Evolutionary conservation across 2,113 vertebrate genomes (phyloP).

Genomic region (Phaethon lepturus): DNA sequence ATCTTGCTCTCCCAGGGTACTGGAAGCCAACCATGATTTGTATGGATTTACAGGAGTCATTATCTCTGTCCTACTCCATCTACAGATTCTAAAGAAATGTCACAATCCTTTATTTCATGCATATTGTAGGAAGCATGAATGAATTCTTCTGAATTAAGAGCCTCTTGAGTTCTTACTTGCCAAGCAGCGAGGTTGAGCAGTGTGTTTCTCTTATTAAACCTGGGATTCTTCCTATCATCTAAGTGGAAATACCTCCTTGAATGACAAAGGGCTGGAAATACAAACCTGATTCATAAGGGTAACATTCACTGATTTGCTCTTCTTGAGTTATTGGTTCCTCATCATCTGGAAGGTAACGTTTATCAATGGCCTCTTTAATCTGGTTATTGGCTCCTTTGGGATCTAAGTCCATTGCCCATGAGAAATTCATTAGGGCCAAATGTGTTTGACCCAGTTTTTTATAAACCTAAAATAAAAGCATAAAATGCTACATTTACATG

Average conservation of each 20-base stretch:
- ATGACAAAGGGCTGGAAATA: not conserved
- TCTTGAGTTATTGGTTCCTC: constrained; percentile 89
- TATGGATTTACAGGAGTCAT: not conserved
- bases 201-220: rapidly evolving
- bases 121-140: not conserved
- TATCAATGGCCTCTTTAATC: constrained; percentile 99
- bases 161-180: not conserved
- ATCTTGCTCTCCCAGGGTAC: not conserved
- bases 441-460: constrained; percentile 98
- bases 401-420: constrained; percentile 99
- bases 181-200: not conserved
- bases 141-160: not conserved
- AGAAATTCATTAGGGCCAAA: constrained; percentile 98
- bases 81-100: not conserved
- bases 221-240: not conserved
- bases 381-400: constrained; percentile 99
- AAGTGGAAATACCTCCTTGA: not conserved
- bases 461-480: constrained; percentile 86
- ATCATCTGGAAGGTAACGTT: constrained; percentile 97
- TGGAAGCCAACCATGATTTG: not conserved
- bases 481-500: constrained; percentile 34
- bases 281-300: constrained; percentile 78
- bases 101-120: not conserved
- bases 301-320: constrained; percentile 83
- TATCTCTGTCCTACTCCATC: not conserved